Evolutionary conservation across 2,113 vertebrate genomes (phyloP).

Genomic region (Zosterops lateralis): DNA sequence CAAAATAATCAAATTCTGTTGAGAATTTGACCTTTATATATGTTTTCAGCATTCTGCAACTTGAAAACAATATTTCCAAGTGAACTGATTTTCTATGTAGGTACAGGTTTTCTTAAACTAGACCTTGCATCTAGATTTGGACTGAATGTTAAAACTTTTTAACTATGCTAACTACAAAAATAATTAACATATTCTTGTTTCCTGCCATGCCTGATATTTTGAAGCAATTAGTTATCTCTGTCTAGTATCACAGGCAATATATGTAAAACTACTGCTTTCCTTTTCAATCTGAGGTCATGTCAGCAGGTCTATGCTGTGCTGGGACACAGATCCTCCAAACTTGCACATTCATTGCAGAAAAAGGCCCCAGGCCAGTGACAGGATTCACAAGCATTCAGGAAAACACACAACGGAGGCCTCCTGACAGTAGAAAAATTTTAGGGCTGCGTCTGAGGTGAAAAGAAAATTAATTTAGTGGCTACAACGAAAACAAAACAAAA

Average conservation of each 20-base stretch:
- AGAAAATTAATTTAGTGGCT: background rate
- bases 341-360: background rate
- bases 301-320: background rate
- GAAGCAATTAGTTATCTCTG: background rate
- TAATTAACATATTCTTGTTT: background rate
- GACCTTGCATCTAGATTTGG: background rate
- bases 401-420: background rate
- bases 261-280: background rate
- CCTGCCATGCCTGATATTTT: background rate
- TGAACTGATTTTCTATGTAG: background rate
- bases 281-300: background rate
- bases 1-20: background rate
- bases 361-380: background rate
- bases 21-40: background rate
- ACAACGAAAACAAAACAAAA: background rate
- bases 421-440: background rate
- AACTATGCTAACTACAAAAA: background rate
- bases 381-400: background rate
- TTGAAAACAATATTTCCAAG: background rate
- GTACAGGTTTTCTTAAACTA: background rate
- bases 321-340: background rate
- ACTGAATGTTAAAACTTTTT: background rate
- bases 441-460: background rate
- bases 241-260: background rate
- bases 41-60: background rate